Evolutionary conservation across 2,797 vertebrate genomes (phyloP), one percentile per base, ranked within the genome.

Genomic region (Adrianichthys oophorus): DNA sequence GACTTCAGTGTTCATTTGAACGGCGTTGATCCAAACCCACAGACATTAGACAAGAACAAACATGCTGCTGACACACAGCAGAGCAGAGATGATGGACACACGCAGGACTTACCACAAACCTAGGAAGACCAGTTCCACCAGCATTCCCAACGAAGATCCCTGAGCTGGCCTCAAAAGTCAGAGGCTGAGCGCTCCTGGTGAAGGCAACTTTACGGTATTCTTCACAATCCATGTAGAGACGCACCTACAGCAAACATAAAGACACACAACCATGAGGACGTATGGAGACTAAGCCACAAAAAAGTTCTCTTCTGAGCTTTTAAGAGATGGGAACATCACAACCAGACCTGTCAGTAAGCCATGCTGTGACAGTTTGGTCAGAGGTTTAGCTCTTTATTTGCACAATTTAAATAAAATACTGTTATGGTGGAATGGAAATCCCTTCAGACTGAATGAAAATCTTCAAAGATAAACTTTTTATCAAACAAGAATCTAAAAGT

Each of bases 121-220:
- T 92, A 45, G 92, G 80, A 82, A 98, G 62, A 15, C 94, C 94
- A 0, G 95, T 94, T 14, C 93, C 95, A 41, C 97, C 97, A 0
- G 96, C 96, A 1, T 93, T 97, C 60, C 96, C 97, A 6, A 98
- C 92, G 21, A 99, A 99, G 91, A 98, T 92, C 24, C 95, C 97
- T 0, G 96, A 95, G 48, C 93, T 95, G 78, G 93, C 68, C 67
- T 96, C 92, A 4, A 98, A 97, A 4, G 80, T 87, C 63, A 98
- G 85, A 17, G 92, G 73, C 60, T 0, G 65, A 7, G 83, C n/a
- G 32, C 94, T 91, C 57, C 96, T 88, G 66, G 66, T 74, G 80
- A 98, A 95, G 40, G 72, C 85, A 4, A 94, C 75, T 0, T 85
- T 90, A 68, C 94, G 90, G 56, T 95, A 92, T 48, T 98, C 95